Conservation (phyloP, 2,797 vertebrate genomes). For the Acipenser transmontanus region DNA sequence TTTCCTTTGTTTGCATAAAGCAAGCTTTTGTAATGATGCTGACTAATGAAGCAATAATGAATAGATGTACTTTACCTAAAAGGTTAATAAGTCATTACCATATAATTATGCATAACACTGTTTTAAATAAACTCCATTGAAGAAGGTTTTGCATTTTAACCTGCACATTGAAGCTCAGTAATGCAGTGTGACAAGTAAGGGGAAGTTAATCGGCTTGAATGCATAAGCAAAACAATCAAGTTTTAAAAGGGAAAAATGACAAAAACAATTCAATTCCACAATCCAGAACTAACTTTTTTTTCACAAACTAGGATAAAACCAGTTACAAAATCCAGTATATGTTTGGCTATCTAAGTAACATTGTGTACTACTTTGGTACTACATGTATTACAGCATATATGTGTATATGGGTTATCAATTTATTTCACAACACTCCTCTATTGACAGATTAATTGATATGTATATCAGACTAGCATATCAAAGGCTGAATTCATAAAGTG, state of each 20-base stretch:
- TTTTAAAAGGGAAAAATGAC: not conserved
- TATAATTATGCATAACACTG: constrained; percentile 39
- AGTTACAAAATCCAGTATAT: not conserved
- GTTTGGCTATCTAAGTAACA: not conserved
- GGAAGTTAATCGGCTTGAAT: constrained; percentile 17
- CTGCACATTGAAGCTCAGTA: constrained; percentile 26
- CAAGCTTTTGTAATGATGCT: constrained; percentile 28
- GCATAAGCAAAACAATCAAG: constrained; percentile 1
- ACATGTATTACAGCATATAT: not conserved
- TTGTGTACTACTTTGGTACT: not conserved
- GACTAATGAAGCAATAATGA: constrained; percentile 52
- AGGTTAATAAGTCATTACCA: constrained; percentile 59
- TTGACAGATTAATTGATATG: too few species aligned
- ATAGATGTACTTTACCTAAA: constrained; percentile 47
- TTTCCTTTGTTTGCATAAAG: constrained; percentile 39
- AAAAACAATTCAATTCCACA: not conserved
- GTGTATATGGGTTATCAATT: not conserved
- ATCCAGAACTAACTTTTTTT: not conserved
- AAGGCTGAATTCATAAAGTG: too few species aligned
- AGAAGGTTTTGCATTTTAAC: too few species aligned
- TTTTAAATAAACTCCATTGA: constrained; percentile 27
- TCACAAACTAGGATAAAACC: not conserved
- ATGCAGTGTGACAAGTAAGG: constrained; percentile 14
- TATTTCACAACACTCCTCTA: not conserved
- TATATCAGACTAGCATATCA: too few species aligned